Conservation (phyloP, 1,140 invertebrate species). For the Propsilocerus akamusi region DNA sequence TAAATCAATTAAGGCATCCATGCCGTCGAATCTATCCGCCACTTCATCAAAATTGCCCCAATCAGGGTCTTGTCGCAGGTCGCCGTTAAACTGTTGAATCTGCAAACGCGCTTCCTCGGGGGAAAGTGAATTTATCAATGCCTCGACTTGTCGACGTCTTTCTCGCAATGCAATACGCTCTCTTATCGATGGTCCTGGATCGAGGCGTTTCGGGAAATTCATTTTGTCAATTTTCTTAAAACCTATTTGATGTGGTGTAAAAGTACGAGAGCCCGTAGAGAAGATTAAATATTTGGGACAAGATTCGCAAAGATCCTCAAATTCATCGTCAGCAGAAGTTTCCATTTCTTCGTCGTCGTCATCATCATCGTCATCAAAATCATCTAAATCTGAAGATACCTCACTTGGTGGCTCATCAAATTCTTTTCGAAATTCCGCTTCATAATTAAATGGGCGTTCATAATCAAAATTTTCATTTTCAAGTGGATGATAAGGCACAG, state of each 20-base stretch:
- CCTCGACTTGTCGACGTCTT: constrained; percentile 28
- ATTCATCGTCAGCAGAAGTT: constrained; percentile 19
- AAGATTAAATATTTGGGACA: constrained; percentile 61
- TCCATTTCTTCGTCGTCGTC: constrained; percentile 11
- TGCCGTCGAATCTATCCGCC: constrained; percentile 51
- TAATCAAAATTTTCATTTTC: not conserved
- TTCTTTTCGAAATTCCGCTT: not conserved
- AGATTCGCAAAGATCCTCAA: constrained; percentile 28
- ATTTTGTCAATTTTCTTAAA: constrained; percentile 63
- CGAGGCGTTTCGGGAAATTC: constrained; percentile 46
- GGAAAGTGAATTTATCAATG: constrained; percentile 10
- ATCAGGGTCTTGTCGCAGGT: constrained; percentile 34
- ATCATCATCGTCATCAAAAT: not conserved
- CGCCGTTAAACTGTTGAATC: constrained; percentile 5
- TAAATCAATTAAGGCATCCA: constrained; percentile 71
- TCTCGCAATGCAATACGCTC: constrained; percentile 41
- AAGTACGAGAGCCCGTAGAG: constrained; percentile 67
- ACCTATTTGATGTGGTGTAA: constrained; percentile 73
- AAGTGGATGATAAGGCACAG: too few relatives aligned
- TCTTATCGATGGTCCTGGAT: constrained; percentile 44
- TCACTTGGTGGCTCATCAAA: not conserved
- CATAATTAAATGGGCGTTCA: not conserved
- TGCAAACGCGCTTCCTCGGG: not conserved
- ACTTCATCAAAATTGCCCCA: constrained; percentile 51
- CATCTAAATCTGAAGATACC: not conserved